Percentiles rank a stretch among this genome's conserved stretches.
Conservation (phyloP, 1,140 invertebrate genomes). For the Plodia interpunctella region DNA sequence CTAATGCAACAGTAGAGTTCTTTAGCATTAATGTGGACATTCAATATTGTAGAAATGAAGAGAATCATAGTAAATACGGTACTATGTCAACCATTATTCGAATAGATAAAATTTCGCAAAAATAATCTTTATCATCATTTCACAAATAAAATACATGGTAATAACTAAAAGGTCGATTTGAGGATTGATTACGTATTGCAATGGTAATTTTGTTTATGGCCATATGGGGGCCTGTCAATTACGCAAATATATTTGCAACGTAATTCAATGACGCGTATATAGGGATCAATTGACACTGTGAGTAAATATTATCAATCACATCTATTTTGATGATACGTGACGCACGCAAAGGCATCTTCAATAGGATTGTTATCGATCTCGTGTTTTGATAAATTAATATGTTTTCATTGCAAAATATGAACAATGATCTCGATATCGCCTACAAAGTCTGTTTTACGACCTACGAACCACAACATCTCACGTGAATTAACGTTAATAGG, state of each 20-base stretch:
- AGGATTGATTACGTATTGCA: not conserved
- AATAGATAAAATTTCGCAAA: too few relatives aligned
- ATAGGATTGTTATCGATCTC: not conserved
- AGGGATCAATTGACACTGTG: not conserved
- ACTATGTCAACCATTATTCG: too few relatives aligned
- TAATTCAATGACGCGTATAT: not conserved
- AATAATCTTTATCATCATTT: too few relatives aligned
- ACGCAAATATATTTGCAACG: not conserved
- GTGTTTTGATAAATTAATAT: not conserved
- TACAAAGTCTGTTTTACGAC: not conserved
- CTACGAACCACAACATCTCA: too few relatives aligned
- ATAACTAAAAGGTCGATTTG: not conserved
- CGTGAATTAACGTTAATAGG: too few relatives aligned
- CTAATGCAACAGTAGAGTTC: too few relatives aligned
- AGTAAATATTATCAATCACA: conserved; percentile 8
- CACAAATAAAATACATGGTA: not conserved
- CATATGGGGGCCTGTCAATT: not conserved
- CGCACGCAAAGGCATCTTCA: not conserved
- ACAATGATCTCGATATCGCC: not conserved
- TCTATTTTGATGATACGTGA: not conserved
- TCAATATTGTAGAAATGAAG: too few relatives aligned
- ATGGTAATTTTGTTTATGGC: not conserved
- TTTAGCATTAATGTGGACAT: too few relatives aligned
- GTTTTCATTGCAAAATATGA: not conserved
- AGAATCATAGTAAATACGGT: too few relatives aligned